These are phyloP conservation scores for Ceriagrion tenellum DNA, from an alignment of 2,888 invertebrate genomes.

Conservation along the genomic window DNA sequence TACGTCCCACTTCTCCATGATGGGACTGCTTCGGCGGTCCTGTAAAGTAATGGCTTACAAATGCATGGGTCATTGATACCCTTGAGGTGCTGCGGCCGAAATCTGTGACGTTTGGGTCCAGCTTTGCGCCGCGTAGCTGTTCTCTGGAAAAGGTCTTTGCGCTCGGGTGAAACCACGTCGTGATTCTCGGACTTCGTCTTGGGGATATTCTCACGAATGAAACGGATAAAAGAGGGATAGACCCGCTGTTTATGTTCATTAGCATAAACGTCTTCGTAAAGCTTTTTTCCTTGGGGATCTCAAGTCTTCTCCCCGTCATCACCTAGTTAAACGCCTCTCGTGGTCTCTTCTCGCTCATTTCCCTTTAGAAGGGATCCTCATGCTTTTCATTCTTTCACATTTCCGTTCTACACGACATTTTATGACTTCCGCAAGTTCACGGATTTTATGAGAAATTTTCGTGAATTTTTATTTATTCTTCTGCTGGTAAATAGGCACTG, in stretches of 20 bases:
- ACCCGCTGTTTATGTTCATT: conserved; percentile 12
- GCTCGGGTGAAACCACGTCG: neutral
- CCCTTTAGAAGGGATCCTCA: neutral
- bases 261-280: conserved; percentile 48
- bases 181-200: neutral
- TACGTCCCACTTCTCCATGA: neutral
- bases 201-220: neutral
- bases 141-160: neutral
- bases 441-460: neutral
- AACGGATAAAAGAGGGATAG: neutral
- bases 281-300: neutral
- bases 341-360: conserved; percentile 1
- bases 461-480: neutral
- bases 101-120: neutral
- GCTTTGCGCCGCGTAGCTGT: neutral
- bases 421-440: neutral
- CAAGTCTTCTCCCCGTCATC: conserved; percentile 42
- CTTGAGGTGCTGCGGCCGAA: neutral
- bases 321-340: conserved; percentile 26
- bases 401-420: neutral
- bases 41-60: neutral
- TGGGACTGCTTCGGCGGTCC: neutral
- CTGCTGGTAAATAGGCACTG: too few species aligned
- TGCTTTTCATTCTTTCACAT: neutral
- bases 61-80: neutral